Evolutionary conservation across 2,888 invertebrate species (phyloP), one percentile per base, ranked within the genome.

Genomic region (Caprella mutica): DNA sequence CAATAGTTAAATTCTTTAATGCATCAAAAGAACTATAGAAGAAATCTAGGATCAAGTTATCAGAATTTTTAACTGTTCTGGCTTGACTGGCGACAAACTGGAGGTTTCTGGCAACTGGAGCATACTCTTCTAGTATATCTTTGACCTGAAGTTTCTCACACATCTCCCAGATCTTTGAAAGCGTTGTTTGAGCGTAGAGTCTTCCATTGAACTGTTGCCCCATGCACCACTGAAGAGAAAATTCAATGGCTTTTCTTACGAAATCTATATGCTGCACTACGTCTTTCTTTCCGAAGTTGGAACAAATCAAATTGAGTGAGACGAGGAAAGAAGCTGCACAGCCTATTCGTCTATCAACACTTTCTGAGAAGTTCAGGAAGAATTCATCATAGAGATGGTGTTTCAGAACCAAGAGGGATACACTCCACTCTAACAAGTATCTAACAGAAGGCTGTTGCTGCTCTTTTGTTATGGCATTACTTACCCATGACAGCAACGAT

Each of bases 141-240:
- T 62, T 44, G 30, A 71, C 67, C 12, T 68, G 65, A 12, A 66
- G 53, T 23, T 63, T 39, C 57, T 69, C 55, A 59, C 72, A 68
- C 35, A 71, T 59, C 39, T 71, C 65, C 71, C 74, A 77, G 46
- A 78, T 67, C 67, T 74, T 73, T 14, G 70, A 67, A 38, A 65
- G 52, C 51, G 66, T 66, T 69, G 81, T 81, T 72, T 91, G 89
- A 1, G 88, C 83, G 69, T 84, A 80, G 2, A 87, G 75, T 42
- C 92, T 77, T 5, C 85, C 78, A 67, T 81, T 83, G 71, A 87
- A 92, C 70, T 87, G 80, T 56, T 89, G 85, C 0, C 86, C 86
- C 82, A 90, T 86, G 33, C 85, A 83, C 73, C 83, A 82, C 0
- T 83, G 81, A 12, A 85, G 69, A 5, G 87, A 71, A n/a, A 74